Base-by-base conservation (phyloP, 2,888 invertebrate genomes). In the Didymodactylos carnosus region DNA sequence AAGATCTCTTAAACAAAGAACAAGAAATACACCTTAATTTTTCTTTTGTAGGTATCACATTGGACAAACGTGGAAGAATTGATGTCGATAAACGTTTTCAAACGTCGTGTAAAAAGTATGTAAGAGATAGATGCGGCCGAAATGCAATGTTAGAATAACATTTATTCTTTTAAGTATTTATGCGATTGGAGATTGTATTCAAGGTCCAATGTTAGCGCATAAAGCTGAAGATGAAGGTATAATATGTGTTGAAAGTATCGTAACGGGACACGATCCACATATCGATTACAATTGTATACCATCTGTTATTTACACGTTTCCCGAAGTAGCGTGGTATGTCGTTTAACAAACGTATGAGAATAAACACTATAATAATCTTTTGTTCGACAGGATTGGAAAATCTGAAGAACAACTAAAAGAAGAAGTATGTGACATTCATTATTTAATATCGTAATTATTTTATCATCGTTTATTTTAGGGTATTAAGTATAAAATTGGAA, bases 291-390 rank as follows among this genome's bases (percentile, higher is more conserved):
- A 98, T 84, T 95, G 95, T 81, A 94, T 99, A 70, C 98, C 98
- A 70, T 95, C 94, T 40, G 98, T 99, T n/a, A 94, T 99, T 79
- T 99, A 99, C 86, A 98, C 98, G 6, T 90, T 94, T 83, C 98
- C 98, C 0, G 98, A 99, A 86, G 98, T 99, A 5, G 95, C 91
- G 77, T 99, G 98, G 98, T n/a, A n/a, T n/a, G n/a, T n/a, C n/a
- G n/a, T n/a, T n/a, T n/a, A n/a, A n/a, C n/a, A n/a, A n/a, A n/a
- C n/a, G n/a, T n/a, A n/a, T n/a, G n/a, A n/a, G n/a, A n/a, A n/a
- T n/a, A n/a, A n/a, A n/a, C n/a, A n/a, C n/a, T n/a, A n/a, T n/a
- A n/a, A n/a, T n/a, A n/a, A n/a, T n/a, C n/a, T n/a, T n/a, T n/a
- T n/a, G n/a, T n/a, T n/a, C n/a, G n/a, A n/a, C n/a, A n/a, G n/a